Evolutionary conservation across 2,113 vertebrate genomes (phyloP).

Genomic region (Gnathonemus longibarbis): DNA sequence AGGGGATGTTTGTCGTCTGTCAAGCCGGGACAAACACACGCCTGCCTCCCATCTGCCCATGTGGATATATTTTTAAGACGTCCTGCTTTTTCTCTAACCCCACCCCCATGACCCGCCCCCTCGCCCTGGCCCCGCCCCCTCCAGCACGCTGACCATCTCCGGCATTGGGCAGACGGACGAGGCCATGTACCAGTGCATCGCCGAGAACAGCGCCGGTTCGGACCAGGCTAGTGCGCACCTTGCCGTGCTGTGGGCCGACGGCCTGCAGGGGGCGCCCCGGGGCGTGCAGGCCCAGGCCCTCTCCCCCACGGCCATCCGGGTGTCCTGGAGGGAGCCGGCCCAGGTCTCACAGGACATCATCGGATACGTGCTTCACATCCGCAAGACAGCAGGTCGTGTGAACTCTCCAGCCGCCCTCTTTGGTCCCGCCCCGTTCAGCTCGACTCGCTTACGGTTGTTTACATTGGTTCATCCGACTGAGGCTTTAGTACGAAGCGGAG

Average conservation of each 20-base stretch:
- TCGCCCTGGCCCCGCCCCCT: not conserved
- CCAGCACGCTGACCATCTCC: slow-evolving; percentile 85
- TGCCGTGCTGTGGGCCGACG: slow-evolving; percentile 88
- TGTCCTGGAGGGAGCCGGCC: slow-evolving; percentile 84
- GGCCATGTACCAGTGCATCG: slow-evolving; percentile 96
- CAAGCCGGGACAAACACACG: not conserved
- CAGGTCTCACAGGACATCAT: slow-evolving; percentile 94
- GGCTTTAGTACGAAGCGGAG: not conserved
- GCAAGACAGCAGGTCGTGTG: slow-evolving; percentile 67
- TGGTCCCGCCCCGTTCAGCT: not conserved
- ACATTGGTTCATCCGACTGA: not conserved
- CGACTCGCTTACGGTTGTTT: not conserved
- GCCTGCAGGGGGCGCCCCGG: slow-evolving; percentile 78
- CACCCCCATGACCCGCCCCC: not conserved
- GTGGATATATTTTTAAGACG: too few relatives aligned
- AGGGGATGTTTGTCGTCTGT: not conserved
- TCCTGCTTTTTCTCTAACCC: not conserved
- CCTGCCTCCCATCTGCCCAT: not conserved
- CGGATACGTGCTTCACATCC: slow-evolving; percentile 90
- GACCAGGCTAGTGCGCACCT: slow-evolving; percentile 90
- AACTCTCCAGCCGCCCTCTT: not conserved
- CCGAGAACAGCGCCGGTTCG: slow-evolving; percentile 92
- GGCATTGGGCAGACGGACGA: slow-evolving; percentile 86
- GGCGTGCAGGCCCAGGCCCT: slow-evolving; percentile 70
- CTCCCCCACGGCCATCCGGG: slow-evolving; percentile 80